Evolutionary conservation across 2,888 invertebrate genomes (phyloP), one percentile per base, ranked within the genome.

Genomic region (Papilio elwesi): DNA sequence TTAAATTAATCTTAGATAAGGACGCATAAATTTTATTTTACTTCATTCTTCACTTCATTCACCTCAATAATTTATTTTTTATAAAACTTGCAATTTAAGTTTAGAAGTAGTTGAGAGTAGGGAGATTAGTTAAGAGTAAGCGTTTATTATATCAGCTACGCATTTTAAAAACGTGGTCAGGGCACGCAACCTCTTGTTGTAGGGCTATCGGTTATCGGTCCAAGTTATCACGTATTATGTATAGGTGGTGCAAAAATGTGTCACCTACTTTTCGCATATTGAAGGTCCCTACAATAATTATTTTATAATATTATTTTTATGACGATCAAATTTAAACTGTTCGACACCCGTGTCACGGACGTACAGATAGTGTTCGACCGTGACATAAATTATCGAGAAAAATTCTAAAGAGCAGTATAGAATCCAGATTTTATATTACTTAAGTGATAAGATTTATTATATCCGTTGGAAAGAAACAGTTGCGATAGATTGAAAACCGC

Each of bases 181-280:
- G 70, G 75, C 53, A 64, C 68, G 73, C 70, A 63, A 53, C 49
- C 43, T 55, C 67, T 70, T 74, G 71, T 75, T 78, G 76, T 76
- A 79, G 81, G 79, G 79, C 79, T 73, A 59, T 57, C 76, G 76
- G 76, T 81, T 81, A 82, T 81, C 82, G 63, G 69, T 49, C 59
- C 53, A 51, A 73, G 76, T 79, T 81, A 80, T 82, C 80, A 66
- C 68, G 70, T 70, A 57, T 57, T 57, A 71, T 68, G 73, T 66
- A 77, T 76, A 78, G 78, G 78, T 78, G 76, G 71, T 78, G 80
- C 79, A 78, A 80, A 82, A 79, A 81, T 79, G 79, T 85, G 92
- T 90, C 90, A 92, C 92, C 92, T 85, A 92, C 90, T 89, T 92
- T 87, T 88, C 80, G 81, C 84, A 83, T 82, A 85, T 84, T 90